phyloP scores from a whole-genome alignment of 2,113 vertebrate genomes.

The Alligator mississippiensis region DNA sequence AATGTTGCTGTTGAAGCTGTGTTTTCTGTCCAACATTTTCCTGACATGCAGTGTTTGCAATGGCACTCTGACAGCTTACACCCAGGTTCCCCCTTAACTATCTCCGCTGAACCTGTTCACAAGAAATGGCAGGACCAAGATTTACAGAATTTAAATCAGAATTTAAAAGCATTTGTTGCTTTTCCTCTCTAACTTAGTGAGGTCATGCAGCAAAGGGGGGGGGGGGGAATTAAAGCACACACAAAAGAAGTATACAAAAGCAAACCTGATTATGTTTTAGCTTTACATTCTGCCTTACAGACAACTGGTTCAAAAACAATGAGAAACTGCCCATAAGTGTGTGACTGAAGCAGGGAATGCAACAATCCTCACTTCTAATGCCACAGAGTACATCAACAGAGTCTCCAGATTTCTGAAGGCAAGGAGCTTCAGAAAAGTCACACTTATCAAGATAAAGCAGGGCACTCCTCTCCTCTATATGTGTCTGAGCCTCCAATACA shows the following conservation, averaged over 20 bases:
- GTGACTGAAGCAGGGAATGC: conserved; percentile 27
- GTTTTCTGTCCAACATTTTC: conserved; percentile 50
- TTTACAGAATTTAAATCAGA: conserved; percentile 38
- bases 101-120: conserved; percentile 64
- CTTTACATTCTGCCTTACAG: conserved; percentile 10
- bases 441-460: conserved; percentile 41
- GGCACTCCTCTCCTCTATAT: conserved; percentile 39
- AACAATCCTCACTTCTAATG: conserved; percentile 40
- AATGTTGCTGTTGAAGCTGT: conserved; percentile 52
- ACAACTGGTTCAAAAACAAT: neutral
- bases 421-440: conserved; percentile 11
- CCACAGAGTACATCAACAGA: neutral
- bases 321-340: conserved; percentile 21
- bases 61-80: conserved; percentile 60
- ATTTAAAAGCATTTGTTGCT: conserved; percentile 15
- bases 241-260: conserved; percentile 1
- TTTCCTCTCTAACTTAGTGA: conserved; percentile 43
- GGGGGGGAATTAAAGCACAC: conserved; percentile 12
- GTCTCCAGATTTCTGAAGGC: conserved; percentile 44
- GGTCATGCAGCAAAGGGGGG: conserved; percentile 37
- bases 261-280: conserved; percentile 15
- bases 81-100: conserved; percentile 55
- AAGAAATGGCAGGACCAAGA: conserved; percentile 34
- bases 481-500: neutral
- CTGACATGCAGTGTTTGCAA: conserved; percentile 62